Conservation (phyloP, 2,797 vertebrate genomes). For the Lerista edwardsae region DNA sequence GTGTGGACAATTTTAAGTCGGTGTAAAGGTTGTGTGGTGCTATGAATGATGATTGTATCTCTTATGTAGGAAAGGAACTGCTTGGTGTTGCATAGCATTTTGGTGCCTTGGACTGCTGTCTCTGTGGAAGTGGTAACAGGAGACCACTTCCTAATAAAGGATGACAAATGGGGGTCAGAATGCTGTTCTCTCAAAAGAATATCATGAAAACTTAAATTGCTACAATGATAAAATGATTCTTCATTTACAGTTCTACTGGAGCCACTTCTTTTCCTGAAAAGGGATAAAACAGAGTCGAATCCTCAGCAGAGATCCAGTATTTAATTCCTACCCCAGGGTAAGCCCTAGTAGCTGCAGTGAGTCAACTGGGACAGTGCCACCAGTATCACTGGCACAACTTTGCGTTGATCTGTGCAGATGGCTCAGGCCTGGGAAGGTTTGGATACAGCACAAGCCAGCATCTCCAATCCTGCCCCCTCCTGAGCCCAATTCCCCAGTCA, state of each 20-base stretch:
- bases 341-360: too few relatives aligned
- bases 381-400: too few relatives aligned
- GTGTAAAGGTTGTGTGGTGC: conserved; percentile 25
- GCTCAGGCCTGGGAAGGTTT: too few relatives aligned
- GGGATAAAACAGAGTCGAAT: neutral
- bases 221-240: neutral
- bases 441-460: too few relatives aligned
- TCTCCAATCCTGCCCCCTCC: too few relatives aligned
- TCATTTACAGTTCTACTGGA: neutral
- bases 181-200: neutral
- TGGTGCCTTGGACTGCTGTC: conserved; percentile 41
- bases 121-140: neutral
- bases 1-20: neutral
- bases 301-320: neutral
- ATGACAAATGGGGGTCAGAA: neutral
- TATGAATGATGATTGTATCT: conserved; percentile 2
- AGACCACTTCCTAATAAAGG: conserved; percentile 5
- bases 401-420: too few relatives aligned
- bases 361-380: too few relatives aligned
- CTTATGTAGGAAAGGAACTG: conserved; percentile 44
- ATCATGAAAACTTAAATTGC: neutral
- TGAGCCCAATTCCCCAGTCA: too few relatives aligned
- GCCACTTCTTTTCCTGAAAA: neutral
- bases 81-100: conserved; percentile 73
- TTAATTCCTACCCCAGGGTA: too few relatives aligned